phyloP scores from a whole-genome alignment of 1,140 invertebrate genomes.

The Ladona fulva region DNA sequence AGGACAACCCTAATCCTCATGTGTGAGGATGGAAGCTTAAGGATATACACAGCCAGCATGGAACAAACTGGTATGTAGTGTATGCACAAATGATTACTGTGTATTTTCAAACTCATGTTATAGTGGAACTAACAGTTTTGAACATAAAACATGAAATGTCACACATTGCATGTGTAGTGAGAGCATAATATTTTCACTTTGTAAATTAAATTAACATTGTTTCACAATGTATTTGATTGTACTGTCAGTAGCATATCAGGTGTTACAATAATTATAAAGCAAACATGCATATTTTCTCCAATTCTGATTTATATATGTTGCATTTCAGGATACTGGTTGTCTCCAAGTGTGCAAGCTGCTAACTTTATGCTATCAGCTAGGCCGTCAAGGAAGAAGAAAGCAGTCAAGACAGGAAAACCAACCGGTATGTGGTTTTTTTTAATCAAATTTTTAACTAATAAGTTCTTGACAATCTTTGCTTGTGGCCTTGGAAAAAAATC shows the following conservation, averaged over 20 bases:
- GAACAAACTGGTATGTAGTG: slow-evolving; percentile 50
- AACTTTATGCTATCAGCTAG: slow-evolving; percentile 37
- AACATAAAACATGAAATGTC: too few species aligned
- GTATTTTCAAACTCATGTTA: too few species aligned
- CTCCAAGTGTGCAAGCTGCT: slow-evolving; percentile 63
- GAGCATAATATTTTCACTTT: too few species aligned
- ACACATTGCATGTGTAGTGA: too few species aligned
- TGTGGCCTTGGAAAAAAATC: neutral
- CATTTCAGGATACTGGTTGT: slow-evolving; percentile 63
- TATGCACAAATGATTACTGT: too few species aligned
- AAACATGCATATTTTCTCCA: too few species aligned
- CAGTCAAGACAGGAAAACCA: slow-evolving; percentile 44
- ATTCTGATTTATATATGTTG: too few species aligned
- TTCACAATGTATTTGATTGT: too few species aligned
- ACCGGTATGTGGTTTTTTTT: slow-evolving; percentile 30
- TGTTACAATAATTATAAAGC: too few species aligned
- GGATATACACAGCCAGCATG: slow-evolving; percentile 74
- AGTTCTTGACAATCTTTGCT: neutral
- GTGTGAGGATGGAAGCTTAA: slow-evolving; percentile 91
- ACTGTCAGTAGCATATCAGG: too few species aligned
- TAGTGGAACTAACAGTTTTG: too few species aligned
- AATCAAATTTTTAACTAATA: neutral
- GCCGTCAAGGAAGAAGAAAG: slow-evolving; percentile 47
- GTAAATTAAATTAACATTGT: too few species aligned
- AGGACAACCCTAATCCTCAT: slow-evolving; percentile 86